Evolutionary conservation across 2,113 vertebrate species (phyloP).

Genomic region (Coptodon rendalli): DNA sequence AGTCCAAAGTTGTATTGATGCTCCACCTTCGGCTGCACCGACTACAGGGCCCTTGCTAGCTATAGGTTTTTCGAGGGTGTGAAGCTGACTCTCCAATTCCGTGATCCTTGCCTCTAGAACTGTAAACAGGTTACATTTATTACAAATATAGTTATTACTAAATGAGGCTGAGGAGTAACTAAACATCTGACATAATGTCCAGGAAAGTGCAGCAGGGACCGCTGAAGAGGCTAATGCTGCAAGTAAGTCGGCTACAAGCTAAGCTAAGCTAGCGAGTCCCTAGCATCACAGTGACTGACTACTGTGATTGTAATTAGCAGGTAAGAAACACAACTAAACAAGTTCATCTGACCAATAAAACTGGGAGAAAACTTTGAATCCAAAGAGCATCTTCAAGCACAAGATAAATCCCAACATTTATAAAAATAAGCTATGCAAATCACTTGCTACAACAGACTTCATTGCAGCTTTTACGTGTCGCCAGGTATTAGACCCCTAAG

Average conservation of each 20-base stretch:
- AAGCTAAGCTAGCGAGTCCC: not conserved
- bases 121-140: not conserved
- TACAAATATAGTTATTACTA: not conserved
- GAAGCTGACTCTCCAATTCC: too few relatives aligned
- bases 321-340: conserved; percentile 6
- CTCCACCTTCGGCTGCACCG: not conserved
- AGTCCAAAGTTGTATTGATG: not conserved
- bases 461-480: not conserved
- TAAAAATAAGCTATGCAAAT: conserved; percentile 23
- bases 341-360: conserved; percentile 68
- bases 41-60: not conserved
- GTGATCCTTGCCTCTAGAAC: not conserved
- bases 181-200: not conserved
- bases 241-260: not conserved
- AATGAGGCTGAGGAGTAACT: not conserved
- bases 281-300: not conserved
- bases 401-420: conserved; percentile 27
- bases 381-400: conserved; percentile 19
- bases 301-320: not conserved
- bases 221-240: not conserved
- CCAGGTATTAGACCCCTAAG: not conserved
- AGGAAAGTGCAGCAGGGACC: not conserved
- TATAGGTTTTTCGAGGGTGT: not conserved
- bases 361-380: conserved; percentile 49
- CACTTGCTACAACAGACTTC: not conserved